phyloP scores from a whole-genome alignment of 2,888 invertebrate genomes.

The Tetrapedia diversipes region DNA sequence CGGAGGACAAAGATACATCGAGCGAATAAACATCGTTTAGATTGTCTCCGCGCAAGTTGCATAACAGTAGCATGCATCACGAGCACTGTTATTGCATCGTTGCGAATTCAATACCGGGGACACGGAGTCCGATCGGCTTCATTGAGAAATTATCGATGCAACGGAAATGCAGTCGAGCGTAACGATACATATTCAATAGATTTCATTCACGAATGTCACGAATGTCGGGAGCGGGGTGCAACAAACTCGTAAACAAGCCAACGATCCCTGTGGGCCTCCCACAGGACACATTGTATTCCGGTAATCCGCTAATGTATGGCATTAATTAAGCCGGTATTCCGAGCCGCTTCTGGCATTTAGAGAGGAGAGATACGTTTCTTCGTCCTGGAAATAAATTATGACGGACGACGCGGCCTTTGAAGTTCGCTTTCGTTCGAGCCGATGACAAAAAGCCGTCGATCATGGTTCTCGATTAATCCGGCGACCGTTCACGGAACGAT shows the following conservation, averaged over 20 bases:
- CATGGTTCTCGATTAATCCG: conserved; percentile 19
- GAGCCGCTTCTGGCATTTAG: conserved; percentile 30
- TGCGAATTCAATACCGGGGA: conserved; percentile 8
- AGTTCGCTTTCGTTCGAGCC: conserved; percentile 19
- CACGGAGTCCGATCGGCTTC: not conserved
- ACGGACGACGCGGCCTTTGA: conserved; percentile 36
- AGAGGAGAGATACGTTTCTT: conserved; percentile 30
- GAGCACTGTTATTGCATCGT: conserved; percentile 9
- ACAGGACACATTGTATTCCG: conserved; percentile 51
- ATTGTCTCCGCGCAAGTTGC: not conserved
- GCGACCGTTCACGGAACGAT: conserved; percentile 21
- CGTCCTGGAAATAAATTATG: conserved; percentile 46
- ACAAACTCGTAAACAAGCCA: conserved; percentile 50
- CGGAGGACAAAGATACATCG: not conserved
- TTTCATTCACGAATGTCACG: conserved; percentile 49
- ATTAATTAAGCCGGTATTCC: conserved; percentile 65
- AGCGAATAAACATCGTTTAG: not conserved
- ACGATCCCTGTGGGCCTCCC: conserved; percentile 10
- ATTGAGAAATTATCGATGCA: conserved; percentile 49
- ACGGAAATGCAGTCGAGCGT: conserved; percentile 28
- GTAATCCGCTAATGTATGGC: conserved; percentile 64
- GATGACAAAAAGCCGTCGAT: conserved; percentile 33
- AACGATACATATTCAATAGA: conserved; percentile 51
- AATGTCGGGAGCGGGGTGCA: conserved; percentile 28
- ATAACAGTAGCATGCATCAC: not conserved